These are phyloP conservation scores for Carapus acus DNA, from an alignment of 2,797 vertebrate species.

Conservation along the genomic window DNA sequence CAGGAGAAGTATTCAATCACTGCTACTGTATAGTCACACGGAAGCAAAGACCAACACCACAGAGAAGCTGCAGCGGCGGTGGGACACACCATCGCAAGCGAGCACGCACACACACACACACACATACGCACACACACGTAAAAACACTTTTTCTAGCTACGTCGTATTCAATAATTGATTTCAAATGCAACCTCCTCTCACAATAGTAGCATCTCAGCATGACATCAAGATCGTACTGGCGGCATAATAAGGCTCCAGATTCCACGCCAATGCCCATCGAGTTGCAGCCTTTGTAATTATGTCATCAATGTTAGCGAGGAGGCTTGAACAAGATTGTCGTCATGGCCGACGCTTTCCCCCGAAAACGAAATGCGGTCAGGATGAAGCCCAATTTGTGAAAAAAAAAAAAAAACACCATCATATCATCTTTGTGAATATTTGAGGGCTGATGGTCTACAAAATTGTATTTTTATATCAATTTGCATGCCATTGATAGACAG, in stretches of 20 bases:
- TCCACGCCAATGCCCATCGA: conserved; percentile 11
- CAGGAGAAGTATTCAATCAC: conserved; percentile 37
- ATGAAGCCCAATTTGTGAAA: no score
- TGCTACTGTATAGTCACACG: conserved; percentile 50
- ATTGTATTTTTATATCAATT: no score
- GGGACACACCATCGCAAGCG: no score
- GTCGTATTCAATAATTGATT: conserved; percentile 31
- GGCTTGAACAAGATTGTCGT: conserved; percentile 44
- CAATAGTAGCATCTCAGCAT: conserved; percentile 38
- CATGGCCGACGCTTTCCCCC: no score
- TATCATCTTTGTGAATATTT: no score
- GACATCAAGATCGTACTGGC: conserved; percentile 64
- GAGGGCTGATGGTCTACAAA: no score
- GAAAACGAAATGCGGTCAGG: no score
- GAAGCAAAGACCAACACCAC: conserved; percentile 45
- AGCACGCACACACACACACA: conserved; percentile 34
- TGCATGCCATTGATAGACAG: no score
- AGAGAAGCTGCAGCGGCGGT: conserved; percentile 40
- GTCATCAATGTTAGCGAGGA: conserved; percentile 8
- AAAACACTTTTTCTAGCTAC: conserved; percentile 53
- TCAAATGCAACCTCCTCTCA: conserved; percentile 35
- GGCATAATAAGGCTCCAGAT: conserved; percentile 55
- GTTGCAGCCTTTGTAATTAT: conserved; percentile 1
- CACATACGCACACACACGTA: conserved; percentile 36
- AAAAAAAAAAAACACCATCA: no score